A percentile compares a stretch with the other conserved stretches of the same genome.
Evolutionary conservation across 2,113 vertebrate genomes (phyloP).

Genomic region (Dryoscopus gambensis): DNA sequence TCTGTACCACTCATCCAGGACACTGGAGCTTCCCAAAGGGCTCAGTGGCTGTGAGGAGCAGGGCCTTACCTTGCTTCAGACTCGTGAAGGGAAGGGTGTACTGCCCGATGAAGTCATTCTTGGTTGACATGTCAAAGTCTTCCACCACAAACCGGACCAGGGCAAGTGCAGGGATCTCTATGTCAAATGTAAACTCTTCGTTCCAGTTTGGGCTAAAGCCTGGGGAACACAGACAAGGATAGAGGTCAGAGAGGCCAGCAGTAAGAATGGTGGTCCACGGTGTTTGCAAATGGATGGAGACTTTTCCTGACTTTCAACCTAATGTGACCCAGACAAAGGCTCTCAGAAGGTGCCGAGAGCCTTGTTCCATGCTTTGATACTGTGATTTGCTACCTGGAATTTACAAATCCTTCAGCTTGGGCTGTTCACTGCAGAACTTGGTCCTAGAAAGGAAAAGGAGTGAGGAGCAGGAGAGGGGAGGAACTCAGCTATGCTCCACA

Average conservation of each 20-base stretch:
- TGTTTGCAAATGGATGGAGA: background rate
- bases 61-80: slow-evolving; percentile 81
- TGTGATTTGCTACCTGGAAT: background rate
- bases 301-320: background rate
- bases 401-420: background rate
- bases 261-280: background rate
- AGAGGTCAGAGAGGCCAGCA: background rate
- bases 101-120: slow-evolving; percentile 88
- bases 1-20: background rate
- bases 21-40: background rate
- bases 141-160: slow-evolving; percentile 88
- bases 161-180: slow-evolving; percentile 83
- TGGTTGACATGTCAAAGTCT: slow-evolving; percentile 84
- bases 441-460: background rate
- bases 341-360: background rate
- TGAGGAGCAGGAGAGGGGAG: background rate
- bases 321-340: background rate
- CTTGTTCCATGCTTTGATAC: background rate
- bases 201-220: slow-evolving; percentile 95
- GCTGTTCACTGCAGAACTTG: background rate
- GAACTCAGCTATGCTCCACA: background rate
- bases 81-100: slow-evolving; percentile 87
- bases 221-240: slow-evolving; percentile 8
- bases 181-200: slow-evolving; percentile 75
- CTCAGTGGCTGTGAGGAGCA: background rate